Conservation (phyloP, 1,140 invertebrate genomes). For the Hormaphis cornu region DNA sequence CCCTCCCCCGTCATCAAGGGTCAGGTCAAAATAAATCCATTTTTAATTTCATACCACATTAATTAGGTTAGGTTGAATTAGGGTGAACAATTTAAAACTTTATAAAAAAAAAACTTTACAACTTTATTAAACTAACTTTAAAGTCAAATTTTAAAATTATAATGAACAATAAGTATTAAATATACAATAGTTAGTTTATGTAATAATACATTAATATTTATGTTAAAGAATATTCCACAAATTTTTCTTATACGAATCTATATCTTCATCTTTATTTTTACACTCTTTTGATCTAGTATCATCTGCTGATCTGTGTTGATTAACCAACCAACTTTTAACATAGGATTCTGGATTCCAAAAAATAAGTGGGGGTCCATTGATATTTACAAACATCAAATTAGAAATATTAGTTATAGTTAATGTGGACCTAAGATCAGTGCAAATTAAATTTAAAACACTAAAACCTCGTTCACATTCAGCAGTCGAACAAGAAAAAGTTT, state of each 20-base stretch:
- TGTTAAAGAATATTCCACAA: conserved; percentile 2
- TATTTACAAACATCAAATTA: conserved; percentile 1
- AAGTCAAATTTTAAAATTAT: no score
- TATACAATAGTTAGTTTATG: no score
- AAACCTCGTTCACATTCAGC: neutral
- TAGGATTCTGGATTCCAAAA: neutral
- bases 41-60: no score
- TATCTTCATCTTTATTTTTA: neutral
- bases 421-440: neutral
- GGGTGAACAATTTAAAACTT: no score
- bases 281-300: neutral
- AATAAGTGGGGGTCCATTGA: neutral
- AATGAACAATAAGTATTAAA: no score
- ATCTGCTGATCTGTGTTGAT: conserved; percentile 5
- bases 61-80: no score
- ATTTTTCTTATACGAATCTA: neutral
- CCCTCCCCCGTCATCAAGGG: no score
- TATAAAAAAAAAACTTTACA: no score
- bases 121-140: no score
- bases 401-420: neutral
- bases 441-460: neutral
- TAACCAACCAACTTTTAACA: neutral
- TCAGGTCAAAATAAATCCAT: no score
- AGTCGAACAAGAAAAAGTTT: neutral
- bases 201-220: no score